These are phyloP conservation scores for Apotomis capreana DNA, from an alignment of 2,888 invertebrate species.

Conservation along the genomic window DNA sequence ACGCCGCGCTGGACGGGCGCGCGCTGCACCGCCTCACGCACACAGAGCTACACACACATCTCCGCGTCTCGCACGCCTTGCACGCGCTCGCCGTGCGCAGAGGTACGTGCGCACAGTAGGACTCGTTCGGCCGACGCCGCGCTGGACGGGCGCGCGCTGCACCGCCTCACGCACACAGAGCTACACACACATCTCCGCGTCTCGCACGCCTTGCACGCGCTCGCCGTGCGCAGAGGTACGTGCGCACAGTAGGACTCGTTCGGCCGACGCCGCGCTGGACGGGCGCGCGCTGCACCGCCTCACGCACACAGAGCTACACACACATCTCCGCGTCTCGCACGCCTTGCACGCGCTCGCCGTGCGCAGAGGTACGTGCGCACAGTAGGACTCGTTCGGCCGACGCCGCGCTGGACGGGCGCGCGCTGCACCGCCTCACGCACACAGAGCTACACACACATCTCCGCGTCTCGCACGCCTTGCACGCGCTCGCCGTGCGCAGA, in stretches of 20 bases:
- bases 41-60: constrained; percentile 89
- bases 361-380: constrained; percentile 84
- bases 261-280: constrained; percentile 49
- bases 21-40: constrained; percentile 95
- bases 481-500: constrained; percentile 85
- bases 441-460: constrained; percentile 83
- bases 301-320: constrained; percentile 80
- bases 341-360: constrained; percentile 63
- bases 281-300: too few relatives aligned
- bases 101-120: constrained; percentile 70
- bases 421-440: constrained; percentile 68
- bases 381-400: constrained; percentile 84
- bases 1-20: constrained; percentile 90
- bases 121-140: constrained; percentile 64
- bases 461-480: constrained; percentile 53
- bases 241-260: neutral
- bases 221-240: constrained; percentile 84
- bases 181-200: constrained; percentile 88
- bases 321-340: constrained; percentile 91
- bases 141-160: constrained; percentile 90
- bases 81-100: constrained; percentile 95
- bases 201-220: constrained; percentile 83
- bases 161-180: constrained; percentile 91
- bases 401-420: constrained; percentile 56
- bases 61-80: constrained; percentile 94